A percentile compares a stretch with the other conserved stretches of the same genome.
Evolutionary conservation across 2,113 vertebrate genomes (phyloP).

Genomic region (Falcunculus frontatus): DNA sequence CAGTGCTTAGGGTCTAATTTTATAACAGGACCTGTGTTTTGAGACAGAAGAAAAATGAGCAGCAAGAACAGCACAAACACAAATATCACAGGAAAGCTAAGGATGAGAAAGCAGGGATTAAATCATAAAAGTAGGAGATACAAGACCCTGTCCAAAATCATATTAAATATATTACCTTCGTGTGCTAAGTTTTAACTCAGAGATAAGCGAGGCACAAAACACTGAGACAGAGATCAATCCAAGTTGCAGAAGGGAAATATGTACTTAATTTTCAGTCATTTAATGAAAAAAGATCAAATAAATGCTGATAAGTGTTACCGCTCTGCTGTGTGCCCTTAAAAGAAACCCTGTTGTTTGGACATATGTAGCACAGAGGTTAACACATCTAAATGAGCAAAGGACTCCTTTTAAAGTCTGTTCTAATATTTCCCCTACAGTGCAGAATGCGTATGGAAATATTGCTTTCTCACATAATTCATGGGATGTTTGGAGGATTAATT

Average conservation of each 20-base stretch:
- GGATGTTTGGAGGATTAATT: constrained; percentile 2
- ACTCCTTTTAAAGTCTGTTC: background rate
- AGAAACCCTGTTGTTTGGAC: background rate
- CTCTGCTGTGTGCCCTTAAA: background rate
- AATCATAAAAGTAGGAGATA: background rate
- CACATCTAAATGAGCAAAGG: background rate
- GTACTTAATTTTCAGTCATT: background rate
- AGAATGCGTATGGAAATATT: background rate
- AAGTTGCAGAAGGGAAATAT: background rate
- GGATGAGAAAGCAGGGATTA: background rate
- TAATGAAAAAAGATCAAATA: background rate
- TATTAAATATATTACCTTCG: background rate
- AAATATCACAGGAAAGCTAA: background rate
- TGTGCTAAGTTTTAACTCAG: background rate
- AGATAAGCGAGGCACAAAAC: background rate
- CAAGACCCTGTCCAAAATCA: background rate
- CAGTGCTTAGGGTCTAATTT: background rate
- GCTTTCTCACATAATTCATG: background rate
- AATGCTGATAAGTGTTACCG: background rate
- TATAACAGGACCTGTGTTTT: background rate
- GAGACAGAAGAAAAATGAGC: background rate
- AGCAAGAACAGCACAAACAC: background rate
- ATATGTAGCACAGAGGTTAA: background rate
- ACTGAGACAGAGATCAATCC: background rate
- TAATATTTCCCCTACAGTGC: background rate